Evolutionary conservation across 2,888 invertebrate genomes (phyloP).

Genomic region (Scaptomyza parva): DNA sequence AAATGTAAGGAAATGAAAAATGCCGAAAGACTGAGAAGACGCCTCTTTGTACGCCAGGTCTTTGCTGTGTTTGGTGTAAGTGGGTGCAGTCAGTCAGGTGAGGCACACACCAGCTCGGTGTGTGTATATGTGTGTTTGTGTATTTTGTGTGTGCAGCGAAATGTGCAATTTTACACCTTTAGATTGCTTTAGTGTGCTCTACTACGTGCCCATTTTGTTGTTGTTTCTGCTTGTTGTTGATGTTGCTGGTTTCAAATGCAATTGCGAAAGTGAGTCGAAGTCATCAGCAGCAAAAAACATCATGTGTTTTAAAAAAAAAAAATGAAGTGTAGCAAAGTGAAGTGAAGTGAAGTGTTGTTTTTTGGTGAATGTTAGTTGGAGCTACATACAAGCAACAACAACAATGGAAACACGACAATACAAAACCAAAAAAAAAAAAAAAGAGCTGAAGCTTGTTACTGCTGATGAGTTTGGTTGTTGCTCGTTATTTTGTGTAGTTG

Average conservation of each 20-base stretch:
- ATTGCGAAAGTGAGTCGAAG: slow-evolving; percentile 71
- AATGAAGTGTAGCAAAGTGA: slow-evolving; percentile 33
- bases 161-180: slow-evolving; percentile 77
- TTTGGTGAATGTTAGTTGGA: slow-evolving; percentile 67
- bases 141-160: slow-evolving; percentile 62
- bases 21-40: slow-evolving; percentile 27
- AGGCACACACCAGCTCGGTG: slow-evolving; percentile 33
- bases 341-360: slow-evolving; percentile 41
- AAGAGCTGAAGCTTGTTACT: slow-evolving; percentile 47
- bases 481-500: slow-evolving; percentile 33
- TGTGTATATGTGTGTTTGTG: slow-evolving; percentile 14
- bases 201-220: slow-evolving; percentile 61
- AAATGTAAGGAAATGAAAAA: slow-evolving; percentile 65
- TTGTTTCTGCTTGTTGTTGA: slow-evolving; percentile 6
- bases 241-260: slow-evolving; percentile 54
- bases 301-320: slow-evolving; percentile 14
- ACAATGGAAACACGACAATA: slow-evolving; percentile 9
- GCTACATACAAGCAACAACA: slow-evolving; percentile 35
- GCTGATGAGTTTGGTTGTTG: slow-evolving; percentile 46
- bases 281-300: slow-evolving; percentile 27
- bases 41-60: slow-evolving; percentile 14
- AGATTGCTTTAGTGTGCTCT: slow-evolving; percentile 39
- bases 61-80: slow-evolving; percentile 28
- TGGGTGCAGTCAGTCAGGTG: slow-evolving; percentile 66
- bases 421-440: slow-evolving; percentile 3